Conservation (phyloP, 2,888 invertebrate species). For the Xestia xanthographa region DNA sequence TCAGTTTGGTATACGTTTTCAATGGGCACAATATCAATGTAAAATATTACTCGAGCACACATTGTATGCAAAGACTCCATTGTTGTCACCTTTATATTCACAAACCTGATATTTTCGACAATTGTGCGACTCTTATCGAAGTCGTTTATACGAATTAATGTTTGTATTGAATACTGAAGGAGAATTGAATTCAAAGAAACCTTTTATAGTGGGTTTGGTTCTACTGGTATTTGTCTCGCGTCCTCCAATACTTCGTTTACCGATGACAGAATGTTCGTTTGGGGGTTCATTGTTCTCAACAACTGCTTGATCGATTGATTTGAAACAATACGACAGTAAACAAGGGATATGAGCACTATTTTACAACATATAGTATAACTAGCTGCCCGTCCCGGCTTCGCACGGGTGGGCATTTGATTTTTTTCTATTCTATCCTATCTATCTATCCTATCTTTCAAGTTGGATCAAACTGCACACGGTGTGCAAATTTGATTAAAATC, state of each 20-base stretch:
- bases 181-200: slow-evolving; percentile 46
- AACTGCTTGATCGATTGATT: not conserved
- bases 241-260: not conserved
- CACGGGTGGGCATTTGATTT: too few relatives aligned
- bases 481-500: too few relatives aligned
- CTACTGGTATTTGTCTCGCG: slow-evolving; percentile 5
- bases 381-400: too few relatives aligned
- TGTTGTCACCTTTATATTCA: slow-evolving; percentile 50
- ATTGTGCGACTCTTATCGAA: slow-evolving; percentile 41
- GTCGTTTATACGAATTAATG: slow-evolving; percentile 48
- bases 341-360: too few relatives aligned
- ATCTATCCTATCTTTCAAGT: too few relatives aligned
- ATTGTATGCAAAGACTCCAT: slow-evolving; percentile 40
- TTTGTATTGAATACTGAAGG: slow-evolving; percentile 42
- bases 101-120: slow-evolving; percentile 38
- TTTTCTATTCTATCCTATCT: too few relatives aligned
- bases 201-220: slow-evolving; percentile 14
- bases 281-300: not conserved
- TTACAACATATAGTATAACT: not conserved
- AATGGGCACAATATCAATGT: slow-evolving; percentile 35
- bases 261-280: not conserved
- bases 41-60: slow-evolving; percentile 31
- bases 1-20: slow-evolving; percentile 32
- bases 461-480: too few relatives aligned
- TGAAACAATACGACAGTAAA: not conserved